phyloP scores from a whole-genome alignment of 2,797 vertebrate species.

The Coilia nasus region DNA sequence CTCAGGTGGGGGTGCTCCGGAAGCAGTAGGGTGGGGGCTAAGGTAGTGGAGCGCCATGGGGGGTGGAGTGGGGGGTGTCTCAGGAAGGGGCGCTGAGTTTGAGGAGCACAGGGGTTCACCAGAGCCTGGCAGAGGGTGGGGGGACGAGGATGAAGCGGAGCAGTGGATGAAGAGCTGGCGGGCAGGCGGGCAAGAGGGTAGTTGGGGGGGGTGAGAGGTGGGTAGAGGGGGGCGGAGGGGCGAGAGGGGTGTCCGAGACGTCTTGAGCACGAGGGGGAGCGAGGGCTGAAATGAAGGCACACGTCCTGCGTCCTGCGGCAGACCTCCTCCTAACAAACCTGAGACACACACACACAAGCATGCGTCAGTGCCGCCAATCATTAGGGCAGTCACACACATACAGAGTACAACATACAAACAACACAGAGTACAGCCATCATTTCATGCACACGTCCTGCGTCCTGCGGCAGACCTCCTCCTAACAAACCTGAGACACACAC shows the following conservation, averaged over 20 bases:
- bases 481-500: no score
- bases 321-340: conserved; percentile 96
- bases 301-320: conserved; percentile 85
- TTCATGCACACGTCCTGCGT: no score
- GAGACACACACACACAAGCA: conserved; percentile 55
- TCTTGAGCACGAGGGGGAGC: conserved; percentile 85
- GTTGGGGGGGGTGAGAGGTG: conserved; percentile 50
- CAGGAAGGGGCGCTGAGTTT: background rate
- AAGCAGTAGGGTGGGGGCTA: no score
- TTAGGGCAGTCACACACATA: background rate
- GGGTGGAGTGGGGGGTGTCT: conserved; percentile 67
- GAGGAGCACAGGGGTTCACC: background rate
- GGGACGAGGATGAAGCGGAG: conserved; percentile 57
- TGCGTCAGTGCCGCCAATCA: background rate
- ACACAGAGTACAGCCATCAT: no score
- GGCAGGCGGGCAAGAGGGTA: background rate
- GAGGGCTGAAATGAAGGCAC: conserved; percentile 99
- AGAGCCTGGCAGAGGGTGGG: conserved; percentile 70
- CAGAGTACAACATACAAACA: background rate
- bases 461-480: no score
- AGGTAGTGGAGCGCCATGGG: background rate
- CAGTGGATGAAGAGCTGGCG: conserved; percentile 56
- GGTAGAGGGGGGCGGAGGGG: conserved; percentile 51
- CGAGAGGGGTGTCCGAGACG: conserved; percentile 50
- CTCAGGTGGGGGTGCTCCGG: no score